Conservation (phyloP, 1,140 invertebrate genomes). For the Cryptotermes secundus region DNA sequence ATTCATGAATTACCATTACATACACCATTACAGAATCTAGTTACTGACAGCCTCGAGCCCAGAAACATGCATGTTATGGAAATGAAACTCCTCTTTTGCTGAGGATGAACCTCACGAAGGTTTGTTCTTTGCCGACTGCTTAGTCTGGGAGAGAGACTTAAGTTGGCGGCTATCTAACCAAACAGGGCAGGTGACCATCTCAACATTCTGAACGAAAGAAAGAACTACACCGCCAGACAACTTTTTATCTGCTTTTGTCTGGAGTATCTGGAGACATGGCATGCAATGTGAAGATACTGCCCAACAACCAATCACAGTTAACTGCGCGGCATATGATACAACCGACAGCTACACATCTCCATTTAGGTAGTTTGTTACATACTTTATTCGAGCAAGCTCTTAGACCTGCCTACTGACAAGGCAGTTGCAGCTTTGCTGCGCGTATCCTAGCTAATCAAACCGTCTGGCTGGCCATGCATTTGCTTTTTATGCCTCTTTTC, state of each 20-base stretch:
- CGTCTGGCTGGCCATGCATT: background rate
- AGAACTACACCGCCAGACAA: background rate
- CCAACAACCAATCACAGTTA: background rate
- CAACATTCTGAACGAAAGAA: background rate
- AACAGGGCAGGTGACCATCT: background rate
- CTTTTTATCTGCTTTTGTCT: background rate
- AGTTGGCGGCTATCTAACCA: background rate
- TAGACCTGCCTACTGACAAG: background rate
- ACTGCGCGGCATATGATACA: background rate
- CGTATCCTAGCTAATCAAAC: background rate
- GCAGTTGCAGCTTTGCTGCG: background rate
- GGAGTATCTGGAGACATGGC: background rate
- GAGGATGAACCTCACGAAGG: too few species aligned
- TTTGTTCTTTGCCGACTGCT: background rate
- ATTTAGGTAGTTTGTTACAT: constrained; percentile 17
- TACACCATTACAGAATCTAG: too few species aligned
- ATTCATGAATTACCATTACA: too few species aligned
- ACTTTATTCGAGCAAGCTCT: background rate
- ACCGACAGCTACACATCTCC: background rate
- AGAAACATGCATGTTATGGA: too few species aligned
- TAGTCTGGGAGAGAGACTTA: background rate
- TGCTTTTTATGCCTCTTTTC: background rate
- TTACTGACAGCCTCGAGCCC: too few species aligned
- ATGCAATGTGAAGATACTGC: background rate
- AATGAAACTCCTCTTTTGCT: too few species aligned